A percentile compares a stretch with the other conserved stretches of the same genome.
phyloP scores from a whole-genome alignment of 2,888 invertebrate species.

The Zeuzera pyrina region DNA sequence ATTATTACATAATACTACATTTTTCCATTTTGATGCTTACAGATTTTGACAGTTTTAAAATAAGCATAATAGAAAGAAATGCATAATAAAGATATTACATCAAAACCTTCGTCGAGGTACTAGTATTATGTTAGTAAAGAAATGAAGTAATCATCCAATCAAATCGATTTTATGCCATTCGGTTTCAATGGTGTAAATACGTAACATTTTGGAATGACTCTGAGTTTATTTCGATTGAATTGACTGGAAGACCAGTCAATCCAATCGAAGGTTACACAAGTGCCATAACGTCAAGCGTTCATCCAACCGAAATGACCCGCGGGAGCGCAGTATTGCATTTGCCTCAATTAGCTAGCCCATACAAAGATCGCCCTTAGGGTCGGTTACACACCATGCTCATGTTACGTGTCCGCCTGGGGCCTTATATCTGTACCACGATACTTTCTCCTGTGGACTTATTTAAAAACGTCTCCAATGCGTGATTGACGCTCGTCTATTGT shows the following conservation, averaged over 20 bases:
- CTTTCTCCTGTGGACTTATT: slow-evolving; percentile 68
- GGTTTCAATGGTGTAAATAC: too few species aligned
- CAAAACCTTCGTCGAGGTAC: too few species aligned
- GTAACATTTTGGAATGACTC: too few species aligned
- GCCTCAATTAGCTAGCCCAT: slow-evolving; percentile 45
- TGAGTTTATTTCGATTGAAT: too few species aligned
- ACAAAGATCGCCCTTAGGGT: slow-evolving; percentile 21
- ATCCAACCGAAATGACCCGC: slow-evolving; percentile 31
- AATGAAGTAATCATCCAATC: too few species aligned
- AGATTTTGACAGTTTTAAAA: background rate
- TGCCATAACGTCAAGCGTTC: slow-evolving; percentile 19
- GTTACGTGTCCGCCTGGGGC: slow-evolving; percentile 41
- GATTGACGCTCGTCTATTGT: slow-evolving; percentile 62
- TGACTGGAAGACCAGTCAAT: slow-evolving; percentile 14
- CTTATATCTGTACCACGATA: too few species aligned
- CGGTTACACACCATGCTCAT: slow-evolving; percentile 20
- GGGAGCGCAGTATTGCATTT: slow-evolving; percentile 22
- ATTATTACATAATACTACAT: slow-evolving; percentile 49
- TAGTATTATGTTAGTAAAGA: too few species aligned
- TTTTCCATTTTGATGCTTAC: background rate
- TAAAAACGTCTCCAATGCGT: slow-evolving; percentile 64
- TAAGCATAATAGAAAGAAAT: too few species aligned
- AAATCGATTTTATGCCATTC: too few species aligned
- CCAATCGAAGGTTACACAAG: slow-evolving; percentile 27
- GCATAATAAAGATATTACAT: too few species aligned